Evolutionary conservation across 1,140 invertebrate genomes (phyloP), one percentile per base, ranked within the genome.

Genomic region (Drosophila bifasciata): DNA sequence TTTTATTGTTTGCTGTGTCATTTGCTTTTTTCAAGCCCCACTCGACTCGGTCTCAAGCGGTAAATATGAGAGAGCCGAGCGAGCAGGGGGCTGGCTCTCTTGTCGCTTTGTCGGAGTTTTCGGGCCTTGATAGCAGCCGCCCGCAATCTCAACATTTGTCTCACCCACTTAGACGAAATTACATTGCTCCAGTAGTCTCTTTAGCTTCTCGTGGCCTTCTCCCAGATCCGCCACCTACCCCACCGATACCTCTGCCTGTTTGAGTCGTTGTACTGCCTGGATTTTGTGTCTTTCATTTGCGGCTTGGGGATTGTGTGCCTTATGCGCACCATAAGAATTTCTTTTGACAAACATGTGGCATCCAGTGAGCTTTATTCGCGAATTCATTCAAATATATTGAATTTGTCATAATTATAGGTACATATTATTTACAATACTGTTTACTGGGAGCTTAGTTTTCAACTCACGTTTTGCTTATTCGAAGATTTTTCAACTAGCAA

Each of bases 161-260:
- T 77, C 84, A 66, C 59, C 81, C 81, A 85, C 80, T 86, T 85
- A 56, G 81, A 45, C 43, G 57, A 85, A 85, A 85, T 85, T 86
- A 85, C 64, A 21, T 39, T 13, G 80, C 81, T 76, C 63, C 36
- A 57, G 58, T 63, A 50, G 45, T 56, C 40, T 49, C 58, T 55
- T 44, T 13, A 55, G 52, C 58, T 44, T 58, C 21, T 25, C 45
- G n/a, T 5, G 40, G 13, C 9, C 11, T 25, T 41, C 6, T 16
- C 11, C 28, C 11, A 1, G 8, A 5, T 5, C 28, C 17, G 16
- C n/a, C 5, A 8, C 36, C 40, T 16, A 11, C 3, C 11, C 7
- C 13, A 16, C 16, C 6, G 25, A 17, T 15, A 13, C 43, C 28
- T 36, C 25, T 17, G 41, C 32, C 19, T 43, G 68, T 17, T 51